Evolutionary conservation across 2,888 invertebrate species (phyloP).

Genomic region (Parnassius apollo): DNA sequence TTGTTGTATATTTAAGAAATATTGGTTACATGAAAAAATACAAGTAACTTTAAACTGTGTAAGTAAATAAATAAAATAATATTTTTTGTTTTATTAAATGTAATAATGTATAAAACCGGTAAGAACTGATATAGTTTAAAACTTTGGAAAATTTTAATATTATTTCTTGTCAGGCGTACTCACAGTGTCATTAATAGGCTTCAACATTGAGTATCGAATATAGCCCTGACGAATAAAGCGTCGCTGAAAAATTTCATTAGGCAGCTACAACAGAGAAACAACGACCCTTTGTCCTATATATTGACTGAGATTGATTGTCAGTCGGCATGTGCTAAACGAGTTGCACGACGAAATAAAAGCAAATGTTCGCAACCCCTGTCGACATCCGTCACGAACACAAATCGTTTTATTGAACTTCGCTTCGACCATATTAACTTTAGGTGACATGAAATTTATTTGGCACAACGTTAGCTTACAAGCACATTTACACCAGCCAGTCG

Average conservation of each 20-base stretch:
- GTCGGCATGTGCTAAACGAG: constrained; percentile 74
- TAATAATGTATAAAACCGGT: no score
- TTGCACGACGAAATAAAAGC: constrained; percentile 71
- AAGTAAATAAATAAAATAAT: no score
- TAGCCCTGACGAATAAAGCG: constrained; percentile 38
- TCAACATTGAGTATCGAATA: constrained; percentile 22
- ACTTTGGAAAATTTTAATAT: constrained; percentile 8
- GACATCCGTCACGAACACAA: constrained; percentile 62
- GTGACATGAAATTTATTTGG: constrained; percentile 43
- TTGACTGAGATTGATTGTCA: constrained; percentile 79
- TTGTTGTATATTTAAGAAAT: no score
- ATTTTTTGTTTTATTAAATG: no score
- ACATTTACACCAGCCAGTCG: not conserved
- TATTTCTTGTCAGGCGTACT: constrained; percentile 12
- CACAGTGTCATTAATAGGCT: constrained; percentile 25
- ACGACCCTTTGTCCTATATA: constrained; percentile 71
- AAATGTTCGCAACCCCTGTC: constrained; percentile 69
- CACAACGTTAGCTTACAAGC: constrained; percentile 11
- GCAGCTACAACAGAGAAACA: constrained; percentile 60
- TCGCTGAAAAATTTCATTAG: constrained; percentile 66
- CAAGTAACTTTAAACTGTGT: no score
- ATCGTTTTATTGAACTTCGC: constrained; percentile 67
- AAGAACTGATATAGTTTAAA: no score
- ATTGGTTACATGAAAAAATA: no score
- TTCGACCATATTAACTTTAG: constrained; percentile 59